Conservation (phyloP, 2,797 vertebrate species). For the Cottoperca gobio region DNA sequence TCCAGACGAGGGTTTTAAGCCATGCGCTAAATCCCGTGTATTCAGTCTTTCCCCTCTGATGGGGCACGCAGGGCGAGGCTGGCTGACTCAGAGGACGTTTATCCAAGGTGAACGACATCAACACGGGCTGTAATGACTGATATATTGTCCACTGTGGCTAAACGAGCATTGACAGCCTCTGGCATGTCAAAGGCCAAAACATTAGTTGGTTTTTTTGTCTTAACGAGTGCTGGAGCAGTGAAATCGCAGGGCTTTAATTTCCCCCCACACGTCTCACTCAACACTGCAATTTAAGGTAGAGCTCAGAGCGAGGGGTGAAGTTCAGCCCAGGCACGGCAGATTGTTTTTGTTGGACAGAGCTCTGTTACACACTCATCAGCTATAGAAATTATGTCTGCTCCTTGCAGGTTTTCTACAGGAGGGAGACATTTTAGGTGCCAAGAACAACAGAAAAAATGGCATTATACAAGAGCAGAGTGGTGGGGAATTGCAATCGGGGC, state of each 20-base stretch:
- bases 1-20: constrained; percentile 71
- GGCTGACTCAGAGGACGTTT: constrained; percentile 64
- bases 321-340: constrained; percentile 48
- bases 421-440: constrained; percentile 79
- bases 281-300: constrained; percentile 55
- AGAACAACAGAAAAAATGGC: constrained; percentile 82
- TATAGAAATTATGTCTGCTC: constrained; percentile 81
- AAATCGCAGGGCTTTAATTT: constrained; percentile 39
- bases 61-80: constrained; percentile 62
- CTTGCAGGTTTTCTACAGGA: constrained; percentile 61
- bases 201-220: constrained; percentile 32
- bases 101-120: constrained; percentile 70
- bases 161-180: constrained; percentile 43
- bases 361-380: constrained; percentile 68
- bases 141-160: constrained; percentile 36
- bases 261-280: constrained; percentile 52
- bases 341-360: constrained; percentile 79
- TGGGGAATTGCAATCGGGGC: constrained; percentile 64
- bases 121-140: constrained; percentile 42
- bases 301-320: constrained; percentile 52
- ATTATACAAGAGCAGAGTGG: constrained; percentile 53
- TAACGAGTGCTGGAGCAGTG: constrained; percentile 29
- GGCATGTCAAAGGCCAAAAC: constrained; percentile 48
- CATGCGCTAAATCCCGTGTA: constrained; percentile 74
- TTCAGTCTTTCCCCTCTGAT: constrained; percentile 74